These are phyloP conservation scores for Hippocampus mohnikei DNA, from an alignment of 2,113 vertebrate species.

Conservation along the genomic window DNA sequence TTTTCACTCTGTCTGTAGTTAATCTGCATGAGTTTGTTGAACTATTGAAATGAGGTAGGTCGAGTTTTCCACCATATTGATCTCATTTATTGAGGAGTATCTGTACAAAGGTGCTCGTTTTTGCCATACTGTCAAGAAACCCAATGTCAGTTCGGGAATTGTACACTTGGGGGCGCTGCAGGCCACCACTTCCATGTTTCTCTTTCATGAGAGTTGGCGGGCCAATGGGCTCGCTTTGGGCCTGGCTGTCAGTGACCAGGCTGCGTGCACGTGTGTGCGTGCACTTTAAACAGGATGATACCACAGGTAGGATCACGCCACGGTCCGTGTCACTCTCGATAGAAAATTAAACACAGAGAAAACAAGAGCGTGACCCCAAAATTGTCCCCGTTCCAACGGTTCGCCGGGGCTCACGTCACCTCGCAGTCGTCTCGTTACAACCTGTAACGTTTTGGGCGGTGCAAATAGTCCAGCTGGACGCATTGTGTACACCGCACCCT, in stretches of 20 bases:
- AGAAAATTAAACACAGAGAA: conserved; percentile 64
- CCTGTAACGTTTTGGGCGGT: conserved; percentile 52
- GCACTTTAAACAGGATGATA: conserved; percentile 90
- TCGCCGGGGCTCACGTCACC: conserved; percentile 59
- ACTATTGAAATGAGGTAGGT: not conserved
- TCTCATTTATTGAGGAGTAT: not conserved
- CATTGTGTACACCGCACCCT: conserved; percentile 24
- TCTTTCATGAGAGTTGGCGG: conserved; percentile 20
- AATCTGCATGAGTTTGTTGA: not conserved
- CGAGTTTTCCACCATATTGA: not conserved
- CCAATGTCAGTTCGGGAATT: not conserved
- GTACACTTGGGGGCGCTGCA: conserved; percentile 76
- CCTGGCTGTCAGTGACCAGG: conserved; percentile 85
- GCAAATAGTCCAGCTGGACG: conserved; percentile 50
- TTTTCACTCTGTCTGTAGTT: not conserved
- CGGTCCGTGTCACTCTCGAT: conserved; percentile 67
- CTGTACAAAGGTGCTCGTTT: not conserved
- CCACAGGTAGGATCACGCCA: conserved; percentile 93
- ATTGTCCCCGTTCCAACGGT: conserved; percentile 61
- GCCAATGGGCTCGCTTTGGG: conserved; percentile 41
- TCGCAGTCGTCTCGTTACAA: conserved; percentile 53
- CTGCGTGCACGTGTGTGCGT: conserved; percentile 69
- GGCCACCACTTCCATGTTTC: conserved; percentile 52
- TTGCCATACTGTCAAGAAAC: not conserved
- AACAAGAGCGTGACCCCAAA: conserved; percentile 66